These are phyloP conservation scores for Melanerpes aurifrons DNA, from an alignment of 2,113 vertebrate genomes.

Conservation along the genomic window DNA sequence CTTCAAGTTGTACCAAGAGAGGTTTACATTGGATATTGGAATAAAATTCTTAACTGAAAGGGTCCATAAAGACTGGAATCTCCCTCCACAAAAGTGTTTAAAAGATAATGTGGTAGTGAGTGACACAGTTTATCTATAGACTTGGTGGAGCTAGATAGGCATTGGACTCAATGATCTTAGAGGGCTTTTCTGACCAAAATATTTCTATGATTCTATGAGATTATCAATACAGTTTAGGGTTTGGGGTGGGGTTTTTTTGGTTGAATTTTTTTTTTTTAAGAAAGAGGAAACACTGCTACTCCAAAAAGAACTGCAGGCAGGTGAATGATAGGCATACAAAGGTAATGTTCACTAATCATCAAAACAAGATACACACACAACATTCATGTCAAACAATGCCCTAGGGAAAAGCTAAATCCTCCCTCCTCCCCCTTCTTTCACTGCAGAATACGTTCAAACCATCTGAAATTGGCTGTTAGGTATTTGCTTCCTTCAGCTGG, in stretches of 20 bases:
- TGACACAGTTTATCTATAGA: no score
- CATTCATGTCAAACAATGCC: not conserved
- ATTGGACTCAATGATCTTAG: no score
- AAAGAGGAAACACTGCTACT: not conserved
- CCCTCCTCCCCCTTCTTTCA: not conserved
- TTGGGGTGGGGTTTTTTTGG: not conserved
- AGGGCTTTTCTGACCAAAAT: no score
- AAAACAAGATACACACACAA: not conserved
- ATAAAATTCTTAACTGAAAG: no score
- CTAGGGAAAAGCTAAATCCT: not conserved
- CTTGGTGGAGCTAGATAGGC: no score
- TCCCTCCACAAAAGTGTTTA: no score
- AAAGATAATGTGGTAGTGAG: no score
- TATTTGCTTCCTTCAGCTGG: not conserved
- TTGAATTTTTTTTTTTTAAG: not conserved
- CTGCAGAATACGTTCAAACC: not conserved
- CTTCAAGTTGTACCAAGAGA: no score
- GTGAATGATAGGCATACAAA: not conserved
- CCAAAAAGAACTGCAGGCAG: not conserved
- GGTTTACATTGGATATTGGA: no score
- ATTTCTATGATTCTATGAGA: not conserved
- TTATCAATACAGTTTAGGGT: not conserved
- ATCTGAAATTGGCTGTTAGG: not conserved
- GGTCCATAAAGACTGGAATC: no score
- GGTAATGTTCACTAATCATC: fast-evolving